Percentiles rank a stretch among this genome's conserved stretches.
Evolutionary conservation across 64 coral and sea anemone genomes (phyloP).

Genomic region (Platygyra sinensis): DNA sequence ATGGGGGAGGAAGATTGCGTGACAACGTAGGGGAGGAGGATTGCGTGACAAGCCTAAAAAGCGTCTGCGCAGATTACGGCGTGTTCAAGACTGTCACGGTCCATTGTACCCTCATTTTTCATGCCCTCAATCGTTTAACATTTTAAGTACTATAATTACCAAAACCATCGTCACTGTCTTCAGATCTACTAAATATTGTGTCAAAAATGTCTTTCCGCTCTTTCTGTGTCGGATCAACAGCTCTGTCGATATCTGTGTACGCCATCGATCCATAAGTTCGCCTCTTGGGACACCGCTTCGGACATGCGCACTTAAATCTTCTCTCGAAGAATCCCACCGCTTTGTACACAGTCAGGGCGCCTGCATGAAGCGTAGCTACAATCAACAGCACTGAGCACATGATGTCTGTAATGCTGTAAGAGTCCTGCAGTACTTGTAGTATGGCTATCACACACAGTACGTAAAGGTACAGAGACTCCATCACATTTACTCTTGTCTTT

Average conservation of each 20-base stretch:
- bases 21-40: too few relatives aligned
- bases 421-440: constrained; percentile 25
- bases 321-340: constrained; percentile 7
- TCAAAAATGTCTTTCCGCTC: constrained; percentile 11
- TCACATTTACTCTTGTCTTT: constrained; percentile 41
- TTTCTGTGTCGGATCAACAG: not conserved
- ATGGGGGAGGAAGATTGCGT: too few relatives aligned
- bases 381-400: constrained; percentile 13
- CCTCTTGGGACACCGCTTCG: not conserved
- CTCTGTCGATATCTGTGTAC: not conserved
- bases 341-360: constrained; percentile 2
- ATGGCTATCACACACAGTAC: constrained; percentile 35
- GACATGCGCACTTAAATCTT: not conserved
- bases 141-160: not conserved
- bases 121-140: not conserved
- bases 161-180: not conserved
- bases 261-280: not conserved
- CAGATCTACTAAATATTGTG: constrained; percentile 12
- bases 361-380: constrained; percentile 32
- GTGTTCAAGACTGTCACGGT: too few relatives aligned
- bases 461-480: constrained; percentile 56
- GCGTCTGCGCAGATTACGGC: too few relatives aligned
- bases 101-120: not conserved
- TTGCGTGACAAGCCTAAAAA: too few relatives aligned
- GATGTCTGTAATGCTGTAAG: not conserved